Percentiles rank a stretch among this genome's conserved stretches.
Evolutionary conservation across 2,113 vertebrate species (phyloP).

Genomic region (Pristiophorus japonicus): DNA sequence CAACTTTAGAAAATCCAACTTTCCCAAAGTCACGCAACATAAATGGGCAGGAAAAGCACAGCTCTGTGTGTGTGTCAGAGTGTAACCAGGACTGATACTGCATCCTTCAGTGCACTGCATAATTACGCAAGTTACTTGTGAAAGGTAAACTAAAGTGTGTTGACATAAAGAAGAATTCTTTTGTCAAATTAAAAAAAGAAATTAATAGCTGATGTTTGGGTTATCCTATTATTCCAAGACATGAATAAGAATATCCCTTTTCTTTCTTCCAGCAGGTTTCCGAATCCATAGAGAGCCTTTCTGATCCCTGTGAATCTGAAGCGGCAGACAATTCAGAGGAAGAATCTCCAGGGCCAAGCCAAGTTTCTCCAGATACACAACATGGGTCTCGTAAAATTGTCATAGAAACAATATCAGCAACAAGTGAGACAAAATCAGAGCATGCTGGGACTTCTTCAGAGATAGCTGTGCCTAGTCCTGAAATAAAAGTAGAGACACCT

Average conservation of each 20-base stretch:
- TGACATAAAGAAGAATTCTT: neutral
- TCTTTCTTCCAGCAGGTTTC: slow-evolving; percentile 19
- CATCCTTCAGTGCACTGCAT: neutral
- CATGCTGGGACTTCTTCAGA: neutral
- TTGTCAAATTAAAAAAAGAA: neutral
- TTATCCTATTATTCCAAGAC: neutral
- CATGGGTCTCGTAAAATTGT: neutral
- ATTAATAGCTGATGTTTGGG: neutral
- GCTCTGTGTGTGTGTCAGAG: too few species aligned
- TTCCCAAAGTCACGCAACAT: too few species aligned
- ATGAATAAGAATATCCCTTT: neutral
- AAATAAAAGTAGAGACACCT: neutral
- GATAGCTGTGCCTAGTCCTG: neutral
- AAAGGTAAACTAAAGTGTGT: too few species aligned
- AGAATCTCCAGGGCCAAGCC: neutral
- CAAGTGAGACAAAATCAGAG: neutral
- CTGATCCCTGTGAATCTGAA: slow-evolving; percentile 8
- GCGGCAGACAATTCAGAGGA: neutral
- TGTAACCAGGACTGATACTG: too few species aligned
- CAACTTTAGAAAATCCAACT: neutral
- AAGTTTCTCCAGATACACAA: neutral
- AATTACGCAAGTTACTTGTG: neutral
- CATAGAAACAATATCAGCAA: neutral
- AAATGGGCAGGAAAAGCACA: neutral
- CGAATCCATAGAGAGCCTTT: neutral